phyloP scores from a whole-genome alignment of 2,888 invertebrate genomes.

The Ochropleura leucogaster region DNA sequence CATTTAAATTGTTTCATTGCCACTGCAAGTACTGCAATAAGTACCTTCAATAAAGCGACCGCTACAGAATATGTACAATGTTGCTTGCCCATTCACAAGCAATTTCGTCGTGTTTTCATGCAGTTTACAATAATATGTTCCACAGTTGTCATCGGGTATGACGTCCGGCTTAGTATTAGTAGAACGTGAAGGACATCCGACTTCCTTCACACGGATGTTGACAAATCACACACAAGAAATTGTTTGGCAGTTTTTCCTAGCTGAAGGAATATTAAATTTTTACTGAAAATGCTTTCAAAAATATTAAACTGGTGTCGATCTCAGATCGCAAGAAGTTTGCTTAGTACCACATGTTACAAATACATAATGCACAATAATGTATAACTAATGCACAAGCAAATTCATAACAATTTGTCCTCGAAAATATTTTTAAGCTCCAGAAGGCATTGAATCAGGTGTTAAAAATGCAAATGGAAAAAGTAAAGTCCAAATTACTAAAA shows the following conservation, averaged over 20 bases:
- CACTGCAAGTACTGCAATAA: background rate
- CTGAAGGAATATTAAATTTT: background rate
- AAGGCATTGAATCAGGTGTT: background rate
- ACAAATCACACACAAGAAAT: background rate
- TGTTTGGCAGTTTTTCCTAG: background rate
- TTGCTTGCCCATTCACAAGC: conserved; percentile 4
- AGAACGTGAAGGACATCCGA: background rate
- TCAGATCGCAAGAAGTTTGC: background rate
- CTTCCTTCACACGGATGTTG: background rate
- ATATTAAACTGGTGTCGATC: background rate
- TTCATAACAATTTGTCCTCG: too few relatives aligned
- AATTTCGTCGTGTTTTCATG: conserved; percentile 2
- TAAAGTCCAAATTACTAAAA: conserved; percentile 3
- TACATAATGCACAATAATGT: too few relatives aligned
- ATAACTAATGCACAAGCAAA: background rate
- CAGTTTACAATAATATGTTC: conserved; percentile 5
- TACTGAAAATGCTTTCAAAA: background rate
- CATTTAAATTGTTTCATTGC: background rate
- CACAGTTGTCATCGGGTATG: background rate
- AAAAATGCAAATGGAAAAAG: background rate
- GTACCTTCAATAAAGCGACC: conserved; percentile 2
- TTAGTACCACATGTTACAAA: background rate
- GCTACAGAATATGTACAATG: conserved; percentile 17
- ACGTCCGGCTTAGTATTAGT: background rate
- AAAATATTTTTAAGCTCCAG: background rate